phyloP scores from a whole-genome alignment of 2,113 vertebrate genomes.

The Carassius carassius region DNA sequence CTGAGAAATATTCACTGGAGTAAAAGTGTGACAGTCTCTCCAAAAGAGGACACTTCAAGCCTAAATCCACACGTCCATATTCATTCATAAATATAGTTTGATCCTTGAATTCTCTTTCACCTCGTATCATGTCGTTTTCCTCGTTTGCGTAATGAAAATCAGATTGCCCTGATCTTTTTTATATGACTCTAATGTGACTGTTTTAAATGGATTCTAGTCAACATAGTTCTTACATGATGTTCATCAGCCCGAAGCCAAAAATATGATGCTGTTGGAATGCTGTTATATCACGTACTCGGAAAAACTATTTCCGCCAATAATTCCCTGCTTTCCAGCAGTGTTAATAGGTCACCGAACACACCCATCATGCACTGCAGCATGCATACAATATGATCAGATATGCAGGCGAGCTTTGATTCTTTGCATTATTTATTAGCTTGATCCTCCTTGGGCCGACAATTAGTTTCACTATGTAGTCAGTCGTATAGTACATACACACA shows the following conservation, averaged over 20 bases:
- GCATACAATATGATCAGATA: background rate
- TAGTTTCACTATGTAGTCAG: conserved; percentile 26
- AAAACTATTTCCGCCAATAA: background rate
- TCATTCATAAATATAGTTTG: background rate
- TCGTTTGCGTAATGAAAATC: background rate
- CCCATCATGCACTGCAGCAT: conserved; percentile 15
- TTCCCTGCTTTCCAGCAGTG: background rate
- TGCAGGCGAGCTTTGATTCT: conserved; percentile 20
- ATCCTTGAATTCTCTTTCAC: background rate
- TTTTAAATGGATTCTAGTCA: background rate
- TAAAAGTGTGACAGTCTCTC: too few relatives aligned
- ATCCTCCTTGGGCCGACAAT: background rate
- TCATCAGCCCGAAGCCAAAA: background rate
- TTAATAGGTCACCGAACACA: conserved; percentile 17
- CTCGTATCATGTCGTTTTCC: background rate
- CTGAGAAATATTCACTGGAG: background rate
- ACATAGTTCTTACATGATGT: background rate
- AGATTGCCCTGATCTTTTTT: background rate
- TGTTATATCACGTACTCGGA: background rate
- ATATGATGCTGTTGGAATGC: background rate
- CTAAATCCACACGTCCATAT: conserved; percentile 5
- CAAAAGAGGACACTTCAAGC: background rate
- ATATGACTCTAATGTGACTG: background rate
- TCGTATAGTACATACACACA: conserved; percentile 13
- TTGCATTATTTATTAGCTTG: conserved; percentile 30